Base-by-base conservation (phyloP, 2,113 vertebrate genomes). In the Malurus melanocephalus region DNA sequence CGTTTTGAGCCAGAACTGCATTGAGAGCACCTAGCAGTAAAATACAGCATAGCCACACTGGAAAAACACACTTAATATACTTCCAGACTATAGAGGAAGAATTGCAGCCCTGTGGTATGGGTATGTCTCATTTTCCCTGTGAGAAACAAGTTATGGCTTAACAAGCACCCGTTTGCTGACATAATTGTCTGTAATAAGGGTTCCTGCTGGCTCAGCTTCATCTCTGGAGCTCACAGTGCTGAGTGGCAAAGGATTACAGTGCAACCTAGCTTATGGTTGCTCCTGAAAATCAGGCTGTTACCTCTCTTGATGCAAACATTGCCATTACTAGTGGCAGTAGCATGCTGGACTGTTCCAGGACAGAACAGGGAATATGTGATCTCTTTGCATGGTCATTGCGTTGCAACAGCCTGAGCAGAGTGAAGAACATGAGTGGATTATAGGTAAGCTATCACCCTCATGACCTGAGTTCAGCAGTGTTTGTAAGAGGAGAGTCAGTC, bases 81-180 rank as follows among this genome's bases (percentile, higher is more conserved):
- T 74, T 66, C 19, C 15, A 87, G 89, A 38, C 55, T 73, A 2
- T 21, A 55, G 2, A 13, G 90, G 81, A 0, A 6, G 46, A 90
- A 52, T 22, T 55, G 43, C 67, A 72, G 53, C 27, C 65, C 38
- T 92, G 60, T 16, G 15, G 33, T 76, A 19, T 77, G 60, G 18
- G 21, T 75, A 40, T 64, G 71, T 84, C 53, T 90, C 42, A 24
- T 52, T 93, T 90, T 90, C 51, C 67, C 35, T 52, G 21, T 79
- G 87, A 89, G 71, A 93, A 94, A 61, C 69, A 84, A 84, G 73
- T 79, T 86, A n/a, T 1, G 43, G 94, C 67, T 88, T 80, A 87
- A 26, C 11, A 86, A 38, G 59, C 66, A 46, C 40, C 14, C 3
- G 0, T 80, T 76, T 87, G 71, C 91, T 93, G 92, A 73, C 67